phyloP scores from a whole-genome alignment of 64 coral and sea anemone species.

The Montipora foliosa region DNA sequence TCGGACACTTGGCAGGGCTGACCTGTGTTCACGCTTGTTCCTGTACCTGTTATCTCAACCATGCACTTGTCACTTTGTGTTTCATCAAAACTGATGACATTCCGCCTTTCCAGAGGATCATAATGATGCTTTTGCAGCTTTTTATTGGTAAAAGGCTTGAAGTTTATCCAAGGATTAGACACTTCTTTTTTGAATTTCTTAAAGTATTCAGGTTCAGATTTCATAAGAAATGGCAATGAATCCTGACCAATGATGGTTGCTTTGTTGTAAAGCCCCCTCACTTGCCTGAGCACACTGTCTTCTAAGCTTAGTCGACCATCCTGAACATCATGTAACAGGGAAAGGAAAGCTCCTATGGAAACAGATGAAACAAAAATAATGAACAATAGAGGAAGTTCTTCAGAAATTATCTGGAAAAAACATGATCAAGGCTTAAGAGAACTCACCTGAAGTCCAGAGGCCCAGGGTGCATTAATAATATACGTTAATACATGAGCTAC shows the following conservation, averaged over 20 bases:
- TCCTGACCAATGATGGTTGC: conserved; percentile 56
- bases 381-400: too few relatives aligned
- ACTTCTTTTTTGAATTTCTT: conserved; percentile 81
- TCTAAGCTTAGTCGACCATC: conserved; percentile 51
- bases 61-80: conserved; percentile 80
- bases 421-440: too few relatives aligned
- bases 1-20: conserved; percentile 77
- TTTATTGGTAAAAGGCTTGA: conserved; percentile 81
- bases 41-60: conserved; percentile 78
- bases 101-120: conserved; percentile 52
- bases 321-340: conserved; percentile 62
- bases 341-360: conserved; percentile 71
- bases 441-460: too few relatives aligned
- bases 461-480: too few relatives aligned
- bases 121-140: conserved; percentile 39
- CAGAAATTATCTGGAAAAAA: too few relatives aligned
- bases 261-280: conserved; percentile 56
- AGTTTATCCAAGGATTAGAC: conserved; percentile 79
- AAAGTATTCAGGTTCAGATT: conserved; percentile 53
- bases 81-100: conserved; percentile 82
- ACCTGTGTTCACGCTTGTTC: neutral
- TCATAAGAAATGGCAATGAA: conserved; percentile 69
- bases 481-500: too few relatives aligned
- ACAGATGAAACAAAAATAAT: neutral
- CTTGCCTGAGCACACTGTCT: conserved; percentile 1